Percentiles rank a stretch among this genome's conserved stretches.
These are phyloP conservation scores for Helleia helle DNA, from an alignment of 2,888 invertebrate species.

Conservation along the genomic window DNA sequence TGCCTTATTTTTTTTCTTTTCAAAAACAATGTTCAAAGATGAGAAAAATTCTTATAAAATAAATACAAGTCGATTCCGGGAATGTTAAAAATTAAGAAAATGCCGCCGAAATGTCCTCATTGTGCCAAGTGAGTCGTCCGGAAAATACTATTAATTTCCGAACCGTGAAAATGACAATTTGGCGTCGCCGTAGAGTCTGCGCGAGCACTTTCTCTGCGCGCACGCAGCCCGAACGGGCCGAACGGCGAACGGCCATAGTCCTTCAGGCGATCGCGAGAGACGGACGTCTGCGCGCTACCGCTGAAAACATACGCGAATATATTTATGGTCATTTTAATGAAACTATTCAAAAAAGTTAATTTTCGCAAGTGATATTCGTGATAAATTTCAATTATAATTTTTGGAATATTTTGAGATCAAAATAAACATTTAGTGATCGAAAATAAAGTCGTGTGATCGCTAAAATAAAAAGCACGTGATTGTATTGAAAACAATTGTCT, in stretches of 20 bases:
- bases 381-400: not conserved
- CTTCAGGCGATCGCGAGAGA: constrained; percentile 48
- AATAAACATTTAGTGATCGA: not conserved
- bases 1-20: too few relatives aligned
- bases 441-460: constrained; percentile 14
- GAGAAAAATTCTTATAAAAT: constrained; percentile 4
- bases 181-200: constrained; percentile 70
- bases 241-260: constrained; percentile 30
- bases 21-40: too few relatives aligned
- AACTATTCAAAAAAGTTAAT: not conserved
- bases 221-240: too few relatives aligned
- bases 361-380: not conserved
- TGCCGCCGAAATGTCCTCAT: constrained; percentile 27
- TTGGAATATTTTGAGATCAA: too few relatives aligned
- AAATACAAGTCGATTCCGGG: constrained; percentile 4
- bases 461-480: constrained; percentile 19
- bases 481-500: constrained; percentile 36
- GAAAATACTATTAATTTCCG: constrained; percentile 59
- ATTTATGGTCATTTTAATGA: not conserved
- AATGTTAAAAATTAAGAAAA: constrained; percentile 17
- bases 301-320: constrained; percentile 5
- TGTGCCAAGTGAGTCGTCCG: constrained; percentile 44
- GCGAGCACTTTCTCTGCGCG: constrained; percentile 65
- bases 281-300: constrained; percentile 42
- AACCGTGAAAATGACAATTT: constrained; percentile 63